phyloP scores from a whole-genome alignment of 2,797 vertebrate species.

The Podarcis lilfordi region DNA sequence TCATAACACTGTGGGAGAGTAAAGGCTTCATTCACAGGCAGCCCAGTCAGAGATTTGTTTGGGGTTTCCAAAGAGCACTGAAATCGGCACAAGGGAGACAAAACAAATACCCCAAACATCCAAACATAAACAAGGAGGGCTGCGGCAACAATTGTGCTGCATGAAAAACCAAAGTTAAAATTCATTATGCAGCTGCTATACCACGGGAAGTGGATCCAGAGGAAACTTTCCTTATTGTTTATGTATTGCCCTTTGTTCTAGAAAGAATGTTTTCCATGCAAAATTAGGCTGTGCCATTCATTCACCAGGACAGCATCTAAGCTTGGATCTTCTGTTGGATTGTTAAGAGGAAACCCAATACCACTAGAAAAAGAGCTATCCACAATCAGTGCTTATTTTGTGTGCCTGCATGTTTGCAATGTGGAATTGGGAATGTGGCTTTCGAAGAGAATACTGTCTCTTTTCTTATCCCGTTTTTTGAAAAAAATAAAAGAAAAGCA shows the following conservation, averaged over 20 bases:
- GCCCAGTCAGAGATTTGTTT: slow-evolving; percentile 86
- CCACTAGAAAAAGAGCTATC: background rate
- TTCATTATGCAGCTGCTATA: slow-evolving; percentile 61
- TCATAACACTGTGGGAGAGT: slow-evolving; percentile 89
- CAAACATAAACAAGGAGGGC: slow-evolving; percentile 74
- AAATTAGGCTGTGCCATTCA: slow-evolving; percentile 24
- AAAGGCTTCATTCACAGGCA: slow-evolving; percentile 83
- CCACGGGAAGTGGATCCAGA: slow-evolving; percentile 63
- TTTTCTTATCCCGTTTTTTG: background rate
- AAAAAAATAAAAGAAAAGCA: background rate
- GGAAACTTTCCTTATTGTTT: slow-evolving; percentile 61
- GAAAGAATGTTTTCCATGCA: slow-evolving; percentile 45
- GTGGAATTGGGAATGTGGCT: slow-evolving; percentile 1
- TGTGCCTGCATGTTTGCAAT: background rate
- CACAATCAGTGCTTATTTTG: slow-evolving; percentile 19
- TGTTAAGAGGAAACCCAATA: slow-evolving; percentile 23
- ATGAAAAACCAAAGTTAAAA: slow-evolving; percentile 61
- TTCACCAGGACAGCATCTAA: slow-evolving; percentile 36
- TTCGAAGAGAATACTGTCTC: background rate
- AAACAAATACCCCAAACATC: slow-evolving; percentile 82
- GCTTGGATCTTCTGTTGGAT: slow-evolving; percentile 24
- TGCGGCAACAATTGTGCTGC: slow-evolving; percentile 70
- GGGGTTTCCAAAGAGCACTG: slow-evolving; percentile 83
- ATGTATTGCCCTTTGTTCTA: slow-evolving; percentile 61
- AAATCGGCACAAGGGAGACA: slow-evolving; percentile 76